Base-by-base conservation (phyloP, 1,140 invertebrate genomes). In the Hyphantria cunea region DNA sequence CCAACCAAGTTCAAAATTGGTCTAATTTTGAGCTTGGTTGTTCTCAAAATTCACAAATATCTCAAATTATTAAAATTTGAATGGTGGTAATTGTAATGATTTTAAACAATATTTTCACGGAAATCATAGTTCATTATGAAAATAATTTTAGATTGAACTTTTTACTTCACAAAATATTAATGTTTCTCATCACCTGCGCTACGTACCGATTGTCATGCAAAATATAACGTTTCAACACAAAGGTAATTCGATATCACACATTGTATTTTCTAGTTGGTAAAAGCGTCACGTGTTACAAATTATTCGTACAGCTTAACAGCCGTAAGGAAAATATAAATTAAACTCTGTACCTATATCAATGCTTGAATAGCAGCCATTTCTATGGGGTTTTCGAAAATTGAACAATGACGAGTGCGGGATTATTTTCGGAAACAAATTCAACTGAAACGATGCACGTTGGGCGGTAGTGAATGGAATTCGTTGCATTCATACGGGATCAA, bases 361-460 rank as follows among this genome's bases (percentile, higher is more conserved):
- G 53, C 39, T 31, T 54, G 13, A 54, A 54, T 42, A 31, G 41
- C 42, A 47, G 31, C 13, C 44, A 47, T 58, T 58, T 33, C 45
- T 42, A 50, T 42, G 48, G 48, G 25, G 17, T 15, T 25, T 32
- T 15, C 17, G 14, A 49, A 32, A 34, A 25, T 41, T n/a, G 37
- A 60, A 60, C 56, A 60, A 50, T 60, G 45, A 60, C 47, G 48
- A 51, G 34, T 51, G 37, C 39, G 8, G 48, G 48, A 60, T 60
- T 60, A 60, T 60, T 60, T 60, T 51, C 37, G 48, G 32, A 59
- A 60, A 34, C 56, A 42, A 60, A 50, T 33, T 50, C 50, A 3
- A 48, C 17, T 44, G 45, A 48, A 48, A 10, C 15, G 6, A 48
- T 44, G 41, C 41, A 44, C 41, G 55, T 32, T 47, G 56, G 39